Percentiles rank a stretch among this genome's conserved stretches.
These are phyloP conservation scores for Drosophila ironensis DNA, from an alignment of 1,140 invertebrate genomes.

Conservation along the genomic window DNA sequence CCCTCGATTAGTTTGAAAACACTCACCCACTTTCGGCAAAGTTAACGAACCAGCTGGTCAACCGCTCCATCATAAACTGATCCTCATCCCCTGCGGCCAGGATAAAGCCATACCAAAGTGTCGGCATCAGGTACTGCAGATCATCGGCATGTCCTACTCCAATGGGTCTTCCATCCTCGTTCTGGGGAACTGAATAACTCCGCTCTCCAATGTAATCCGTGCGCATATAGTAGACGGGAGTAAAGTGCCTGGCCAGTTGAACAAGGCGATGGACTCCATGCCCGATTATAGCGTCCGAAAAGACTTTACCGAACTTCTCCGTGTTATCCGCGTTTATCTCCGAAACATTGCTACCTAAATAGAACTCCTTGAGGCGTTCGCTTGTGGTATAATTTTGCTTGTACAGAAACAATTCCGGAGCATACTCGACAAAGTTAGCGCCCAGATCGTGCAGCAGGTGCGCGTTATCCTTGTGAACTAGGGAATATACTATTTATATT, in stretches of 20 bases:
- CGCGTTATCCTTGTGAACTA: constrained; percentile 48
- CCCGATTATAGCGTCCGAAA: constrained; percentile 83
- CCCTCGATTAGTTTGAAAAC: no score
- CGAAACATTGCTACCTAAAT: constrained; percentile 24
- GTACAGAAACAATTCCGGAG: constrained; percentile 72
- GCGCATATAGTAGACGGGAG: constrained; percentile 83
- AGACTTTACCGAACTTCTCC: constrained; percentile 47
- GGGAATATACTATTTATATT: not conserved
- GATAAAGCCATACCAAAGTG: constrained; percentile 78
- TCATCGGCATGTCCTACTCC: constrained; percentile 86
- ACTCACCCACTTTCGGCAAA: constrained; percentile 63
- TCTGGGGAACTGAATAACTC: constrained; percentile 15
- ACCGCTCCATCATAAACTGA: constrained; percentile 68
- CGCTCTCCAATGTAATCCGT: constrained; percentile 77
- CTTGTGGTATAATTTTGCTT: constrained; percentile 32
- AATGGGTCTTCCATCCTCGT: not conserved
- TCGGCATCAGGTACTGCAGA: constrained; percentile 85
- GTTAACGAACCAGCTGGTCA: constrained; percentile 43
- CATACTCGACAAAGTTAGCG: constrained; percentile 56
- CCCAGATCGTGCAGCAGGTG: constrained; percentile 57
- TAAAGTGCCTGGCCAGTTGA: constrained; percentile 81
- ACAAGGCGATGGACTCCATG: constrained; percentile 83
- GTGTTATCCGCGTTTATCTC: constrained; percentile 36
- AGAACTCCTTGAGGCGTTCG: constrained; percentile 34
- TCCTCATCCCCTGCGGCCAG: constrained; percentile 26